phyloP scores from a whole-genome alignment of 2,113 vertebrate species.

The Grantiella picta region DNA sequence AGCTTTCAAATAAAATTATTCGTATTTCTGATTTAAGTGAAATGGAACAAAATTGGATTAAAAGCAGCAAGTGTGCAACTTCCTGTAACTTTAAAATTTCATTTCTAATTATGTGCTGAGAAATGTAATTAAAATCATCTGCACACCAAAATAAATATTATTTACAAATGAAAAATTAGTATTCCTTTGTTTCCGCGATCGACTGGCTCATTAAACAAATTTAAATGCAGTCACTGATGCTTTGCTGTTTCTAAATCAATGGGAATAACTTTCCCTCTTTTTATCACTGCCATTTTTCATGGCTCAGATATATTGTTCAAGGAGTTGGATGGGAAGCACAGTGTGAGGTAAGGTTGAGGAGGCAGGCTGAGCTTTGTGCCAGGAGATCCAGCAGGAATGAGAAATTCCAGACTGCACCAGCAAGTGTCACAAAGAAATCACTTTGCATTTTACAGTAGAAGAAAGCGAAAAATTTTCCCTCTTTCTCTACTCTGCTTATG shows the following conservation, averaged over 20 bases:
- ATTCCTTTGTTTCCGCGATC: constrained; percentile 39
- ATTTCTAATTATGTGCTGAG: constrained; percentile 41
- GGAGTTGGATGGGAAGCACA: not conserved
- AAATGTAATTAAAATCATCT: constrained; percentile 57
- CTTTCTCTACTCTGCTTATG: not conserved
- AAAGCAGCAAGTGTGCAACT: constrained; percentile 48
- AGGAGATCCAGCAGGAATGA: not conserved
- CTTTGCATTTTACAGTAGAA: not conserved
- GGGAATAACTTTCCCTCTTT: constrained; percentile 23
- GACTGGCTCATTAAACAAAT: constrained; percentile 64
- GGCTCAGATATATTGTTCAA: not conserved
- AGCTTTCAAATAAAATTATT: not conserved
- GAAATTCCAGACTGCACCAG: rapidly evolving
- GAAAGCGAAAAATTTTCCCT: not conserved
- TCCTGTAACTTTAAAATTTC: constrained; percentile 48
- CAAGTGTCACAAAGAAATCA: not conserved
- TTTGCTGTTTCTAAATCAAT: constrained; percentile 16
- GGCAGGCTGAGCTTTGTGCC: not conserved
- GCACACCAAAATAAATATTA: constrained; percentile 54
- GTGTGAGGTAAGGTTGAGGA: not conserved
- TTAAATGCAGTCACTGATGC: constrained; percentile 35
- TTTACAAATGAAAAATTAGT: constrained; percentile 56
- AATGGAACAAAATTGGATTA: constrained; percentile 56
- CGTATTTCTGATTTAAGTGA: constrained; percentile 28
- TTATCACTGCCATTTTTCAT: not conserved